Conservation (phyloP, 2,888 invertebrate genomes). For the Palloptera scutellata region DNA sequence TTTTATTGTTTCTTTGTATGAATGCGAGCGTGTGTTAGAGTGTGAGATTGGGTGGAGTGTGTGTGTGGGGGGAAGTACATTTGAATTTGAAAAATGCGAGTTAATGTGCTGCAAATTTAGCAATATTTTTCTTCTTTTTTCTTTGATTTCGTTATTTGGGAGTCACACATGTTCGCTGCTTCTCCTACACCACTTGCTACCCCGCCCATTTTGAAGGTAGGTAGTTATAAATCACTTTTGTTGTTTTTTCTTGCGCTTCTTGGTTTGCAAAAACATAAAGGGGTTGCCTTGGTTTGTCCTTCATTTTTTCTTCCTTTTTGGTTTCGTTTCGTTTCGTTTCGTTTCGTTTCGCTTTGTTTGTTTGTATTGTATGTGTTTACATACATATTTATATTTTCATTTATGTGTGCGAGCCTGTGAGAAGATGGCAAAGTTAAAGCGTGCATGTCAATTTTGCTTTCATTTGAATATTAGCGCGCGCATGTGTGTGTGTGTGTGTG, state of each 20-base stretch:
- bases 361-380: too few species aligned
- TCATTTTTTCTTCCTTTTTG: not conserved
- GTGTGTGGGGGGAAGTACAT: not conserved
- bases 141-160: constrained; percentile 5
- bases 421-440: constrained; percentile 2
- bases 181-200: not conserved
- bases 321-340: constrained; percentile 4
- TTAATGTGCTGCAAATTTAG: constrained; percentile 46
- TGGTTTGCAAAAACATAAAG: constrained; percentile 8
- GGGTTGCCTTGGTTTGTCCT: constrained; percentile 22
- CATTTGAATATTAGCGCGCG: constrained; percentile 17
- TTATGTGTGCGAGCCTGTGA: not conserved
- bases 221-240: constrained; percentile 32
- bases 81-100: constrained; percentile 40
- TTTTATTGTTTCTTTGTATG: constrained; percentile 8
- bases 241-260: too few species aligned
- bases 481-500: constrained; percentile 6
- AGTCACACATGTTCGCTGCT: not conserved
- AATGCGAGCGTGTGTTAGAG: too few species aligned
- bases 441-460: constrained; percentile 29
- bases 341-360: too few species aligned
- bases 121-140: constrained; percentile 36
- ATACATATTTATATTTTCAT: not conserved
- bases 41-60: not conserved
- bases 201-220: not conserved